Evolutionary conservation across 2,797 vertebrate species (phyloP).

Genomic region (Gymnothorax reevesii): DNA sequence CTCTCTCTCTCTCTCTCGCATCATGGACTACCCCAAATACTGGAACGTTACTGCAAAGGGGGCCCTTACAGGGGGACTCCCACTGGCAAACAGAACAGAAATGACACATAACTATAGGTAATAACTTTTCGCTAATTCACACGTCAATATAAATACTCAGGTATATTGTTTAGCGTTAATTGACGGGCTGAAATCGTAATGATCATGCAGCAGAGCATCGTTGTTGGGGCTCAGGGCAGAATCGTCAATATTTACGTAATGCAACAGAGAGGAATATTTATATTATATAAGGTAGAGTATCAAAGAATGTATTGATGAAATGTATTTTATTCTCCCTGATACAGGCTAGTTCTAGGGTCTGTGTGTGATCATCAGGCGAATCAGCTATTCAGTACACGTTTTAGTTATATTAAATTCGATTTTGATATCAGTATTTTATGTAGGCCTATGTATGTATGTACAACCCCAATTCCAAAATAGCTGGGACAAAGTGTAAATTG

Average conservation of each 20-base stretch:
- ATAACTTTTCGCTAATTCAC: conserved; percentile 37
- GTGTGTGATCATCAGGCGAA: background rate
- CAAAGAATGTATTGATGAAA: background rate
- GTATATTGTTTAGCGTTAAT: background rate
- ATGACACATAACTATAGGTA: conserved; percentile 53
- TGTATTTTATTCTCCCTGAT: background rate
- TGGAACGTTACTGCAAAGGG: conserved; percentile 70
- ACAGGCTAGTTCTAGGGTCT: background rate
- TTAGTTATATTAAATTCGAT: no score
- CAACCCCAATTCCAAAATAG: no score
- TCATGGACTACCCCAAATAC: conserved; percentile 73
- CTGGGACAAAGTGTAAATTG: no score
- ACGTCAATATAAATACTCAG: background rate
- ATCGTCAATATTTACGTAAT: background rate
- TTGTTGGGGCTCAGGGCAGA: background rate
- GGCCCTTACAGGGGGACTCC: conserved; percentile 72
- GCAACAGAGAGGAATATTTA: background rate
- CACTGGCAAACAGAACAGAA: conserved; percentile 59
- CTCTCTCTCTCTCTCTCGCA: conserved; percentile 37
- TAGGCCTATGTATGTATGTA: no score
- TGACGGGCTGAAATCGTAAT: background rate
- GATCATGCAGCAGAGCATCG: background rate
- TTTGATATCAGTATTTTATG: no score
- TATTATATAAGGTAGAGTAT: background rate
- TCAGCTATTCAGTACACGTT: no score